Conservation (phyloP, 1,140 invertebrate genomes). For the Acyrthosiphon pisum region DNA sequence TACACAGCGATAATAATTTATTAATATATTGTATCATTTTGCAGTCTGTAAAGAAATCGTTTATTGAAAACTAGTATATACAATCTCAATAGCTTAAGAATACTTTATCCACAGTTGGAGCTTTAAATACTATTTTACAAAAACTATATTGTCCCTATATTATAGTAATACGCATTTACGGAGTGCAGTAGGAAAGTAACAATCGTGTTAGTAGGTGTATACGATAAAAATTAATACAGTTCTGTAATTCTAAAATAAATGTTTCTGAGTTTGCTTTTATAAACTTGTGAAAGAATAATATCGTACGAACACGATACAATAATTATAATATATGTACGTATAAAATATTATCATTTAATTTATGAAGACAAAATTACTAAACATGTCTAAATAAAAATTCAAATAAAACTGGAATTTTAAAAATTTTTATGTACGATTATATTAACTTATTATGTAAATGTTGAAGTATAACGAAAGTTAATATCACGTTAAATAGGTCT, state of each 20-base stretch:
- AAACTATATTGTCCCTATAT: too few relatives aligned
- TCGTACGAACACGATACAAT: not conserved
- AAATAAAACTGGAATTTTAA: not conserved
- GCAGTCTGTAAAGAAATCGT: not conserved
- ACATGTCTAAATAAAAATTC: not conserved
- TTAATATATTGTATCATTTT: too few relatives aligned
- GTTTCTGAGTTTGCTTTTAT: not conserved
- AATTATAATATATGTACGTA: not conserved
- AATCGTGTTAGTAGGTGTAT: not conserved
- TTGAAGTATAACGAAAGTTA: not conserved
- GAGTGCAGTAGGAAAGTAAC: not conserved
- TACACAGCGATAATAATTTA: too few relatives aligned
- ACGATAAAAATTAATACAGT: not conserved
- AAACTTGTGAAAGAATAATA: not conserved
- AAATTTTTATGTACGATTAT: not conserved
- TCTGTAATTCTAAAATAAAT: too few relatives aligned
- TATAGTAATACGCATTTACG: not conserved
- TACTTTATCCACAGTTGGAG: not conserved
- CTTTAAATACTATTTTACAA: not conserved
- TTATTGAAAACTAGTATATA: not conserved
- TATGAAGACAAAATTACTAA: not conserved
- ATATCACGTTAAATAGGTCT: not conserved
- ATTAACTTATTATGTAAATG: conserved; percentile 11
- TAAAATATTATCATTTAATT: not conserved
- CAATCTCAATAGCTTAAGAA: not conserved